These are phyloP conservation scores for Polylopha cassiicola DNA, from an alignment of 2,888 invertebrate species.

Conservation along the genomic window DNA sequence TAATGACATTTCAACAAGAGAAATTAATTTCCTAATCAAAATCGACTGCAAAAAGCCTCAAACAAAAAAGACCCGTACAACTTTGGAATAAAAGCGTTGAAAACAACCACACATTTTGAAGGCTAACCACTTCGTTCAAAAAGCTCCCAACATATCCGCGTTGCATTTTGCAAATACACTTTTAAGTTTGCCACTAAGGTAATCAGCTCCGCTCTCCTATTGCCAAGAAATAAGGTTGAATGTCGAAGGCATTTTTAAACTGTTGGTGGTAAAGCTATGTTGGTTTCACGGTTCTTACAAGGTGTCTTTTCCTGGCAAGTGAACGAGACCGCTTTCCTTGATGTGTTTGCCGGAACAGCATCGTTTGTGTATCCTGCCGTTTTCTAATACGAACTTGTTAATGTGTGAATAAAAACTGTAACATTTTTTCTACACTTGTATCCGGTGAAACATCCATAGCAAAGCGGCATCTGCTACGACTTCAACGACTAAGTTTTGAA, in stretches of 20 bases:
- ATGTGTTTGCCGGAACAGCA: slow-evolving; percentile 18
- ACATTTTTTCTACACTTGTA: neutral
- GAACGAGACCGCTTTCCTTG: slow-evolving; percentile 19
- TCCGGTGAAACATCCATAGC: too few relatives aligned
- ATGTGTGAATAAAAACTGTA: slow-evolving; percentile 15
- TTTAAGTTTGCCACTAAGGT: slow-evolving; percentile 26
- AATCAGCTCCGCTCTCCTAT: slow-evolving; percentile 29
- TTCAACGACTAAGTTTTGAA: too few relatives aligned
- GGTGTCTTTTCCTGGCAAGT: slow-evolving; percentile 43
- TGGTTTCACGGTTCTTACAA: slow-evolving; percentile 37
- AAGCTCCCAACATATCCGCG: slow-evolving; percentile 61
- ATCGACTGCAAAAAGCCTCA: too few relatives aligned
- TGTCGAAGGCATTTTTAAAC: slow-evolving; percentile 19
- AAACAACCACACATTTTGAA: slow-evolving; percentile 47
- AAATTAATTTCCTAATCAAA: too few relatives aligned
- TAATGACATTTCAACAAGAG: too few relatives aligned
- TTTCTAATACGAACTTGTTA: slow-evolving; percentile 14
- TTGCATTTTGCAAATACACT: slow-evolving; percentile 39
- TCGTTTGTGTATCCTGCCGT: slow-evolving; percentile 16
- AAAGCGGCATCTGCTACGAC: too few relatives aligned
- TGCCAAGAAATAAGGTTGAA: slow-evolving; percentile 30
- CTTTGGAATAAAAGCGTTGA: slow-evolving; percentile 19
- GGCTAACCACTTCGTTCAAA: slow-evolving; percentile 62
- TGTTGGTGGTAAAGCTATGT: slow-evolving; percentile 24
- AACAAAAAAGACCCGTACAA: slow-evolving; percentile 3